phyloP scores from a whole-genome alignment of 2,888 invertebrate genomes.

The Spilosoma lubricipeda region DNA sequence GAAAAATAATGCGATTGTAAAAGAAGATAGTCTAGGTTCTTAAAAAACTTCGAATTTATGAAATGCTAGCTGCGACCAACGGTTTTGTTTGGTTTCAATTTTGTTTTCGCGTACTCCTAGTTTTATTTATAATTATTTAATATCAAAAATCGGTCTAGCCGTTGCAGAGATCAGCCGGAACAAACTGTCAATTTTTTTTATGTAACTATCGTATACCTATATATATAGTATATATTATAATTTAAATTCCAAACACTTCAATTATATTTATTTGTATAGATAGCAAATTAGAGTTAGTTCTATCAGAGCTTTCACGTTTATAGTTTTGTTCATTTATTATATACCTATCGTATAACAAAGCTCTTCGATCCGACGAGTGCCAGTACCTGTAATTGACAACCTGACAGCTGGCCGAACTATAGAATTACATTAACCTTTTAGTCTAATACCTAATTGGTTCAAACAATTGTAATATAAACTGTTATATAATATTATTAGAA shows the following conservation, averaged over 20 bases:
- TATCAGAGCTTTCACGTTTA: neutral
- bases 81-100: too few relatives aligned
- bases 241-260: too few relatives aligned
- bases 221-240: too few relatives aligned
- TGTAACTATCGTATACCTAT: too few relatives aligned
- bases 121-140: too few relatives aligned
- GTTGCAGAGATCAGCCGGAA: too few relatives aligned
- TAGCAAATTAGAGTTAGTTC: neutral
- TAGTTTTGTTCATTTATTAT: neutral
- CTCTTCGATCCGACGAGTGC: neutral
- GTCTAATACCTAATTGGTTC: neutral
- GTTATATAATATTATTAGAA: neutral
- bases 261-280: neutral
- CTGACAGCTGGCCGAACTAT: neutral
- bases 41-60: neutral
- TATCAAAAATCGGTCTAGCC: too few relatives aligned
- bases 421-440: neutral
- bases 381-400: neutral
- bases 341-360: neutral
- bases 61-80: neutral
- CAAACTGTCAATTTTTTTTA: too few relatives aligned
- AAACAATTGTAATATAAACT: neutral
- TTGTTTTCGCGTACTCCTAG: too few relatives aligned
- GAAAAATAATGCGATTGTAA: neutral
- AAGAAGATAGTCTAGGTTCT: neutral